These are phyloP conservation scores for Agrochola litura DNA, from an alignment of 2,888 invertebrate genomes.

Conservation along the genomic window DNA sequence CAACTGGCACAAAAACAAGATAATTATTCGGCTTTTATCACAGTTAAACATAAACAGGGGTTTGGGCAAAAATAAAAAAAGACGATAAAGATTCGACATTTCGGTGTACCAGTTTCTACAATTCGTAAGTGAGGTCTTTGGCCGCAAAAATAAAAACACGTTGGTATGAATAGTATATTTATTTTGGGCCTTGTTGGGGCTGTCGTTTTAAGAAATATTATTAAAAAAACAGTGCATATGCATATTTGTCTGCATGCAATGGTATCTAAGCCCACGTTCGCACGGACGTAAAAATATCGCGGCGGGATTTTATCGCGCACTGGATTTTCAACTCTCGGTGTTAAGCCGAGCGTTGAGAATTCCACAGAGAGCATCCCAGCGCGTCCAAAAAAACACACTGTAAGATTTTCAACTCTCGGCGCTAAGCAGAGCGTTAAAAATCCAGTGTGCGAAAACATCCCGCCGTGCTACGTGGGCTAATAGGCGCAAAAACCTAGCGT, in stretches of 20 bases:
- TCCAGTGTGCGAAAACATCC: too few species aligned
- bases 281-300: too few species aligned
- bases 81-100: slow-evolving; percentile 41
- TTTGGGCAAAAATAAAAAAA: slow-evolving; percentile 30
- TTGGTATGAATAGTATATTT: slow-evolving; percentile 32
- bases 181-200: slow-evolving; percentile 24
- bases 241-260: neutral
- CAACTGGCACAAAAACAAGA: slow-evolving; percentile 25
- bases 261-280: neutral
- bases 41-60: slow-evolving; percentile 20
- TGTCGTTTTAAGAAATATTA: neutral
- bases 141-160: slow-evolving; percentile 39
- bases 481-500: neutral
- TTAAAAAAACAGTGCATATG: neutral
- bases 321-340: too few species aligned
- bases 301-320: too few species aligned
- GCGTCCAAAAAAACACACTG: too few species aligned
- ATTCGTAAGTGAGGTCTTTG: slow-evolving; percentile 44
- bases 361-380: too few species aligned
- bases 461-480: too few species aligned
- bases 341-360: too few species aligned
- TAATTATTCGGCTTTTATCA: slow-evolving; percentile 1
- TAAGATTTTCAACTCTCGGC: too few species aligned
- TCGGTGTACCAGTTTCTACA: slow-evolving; percentile 52
- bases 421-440: too few species aligned